These are phyloP conservation scores for Tenodera sinensis DNA, from an alignment of 2,888 invertebrate species.

Conservation along the genomic window DNA sequence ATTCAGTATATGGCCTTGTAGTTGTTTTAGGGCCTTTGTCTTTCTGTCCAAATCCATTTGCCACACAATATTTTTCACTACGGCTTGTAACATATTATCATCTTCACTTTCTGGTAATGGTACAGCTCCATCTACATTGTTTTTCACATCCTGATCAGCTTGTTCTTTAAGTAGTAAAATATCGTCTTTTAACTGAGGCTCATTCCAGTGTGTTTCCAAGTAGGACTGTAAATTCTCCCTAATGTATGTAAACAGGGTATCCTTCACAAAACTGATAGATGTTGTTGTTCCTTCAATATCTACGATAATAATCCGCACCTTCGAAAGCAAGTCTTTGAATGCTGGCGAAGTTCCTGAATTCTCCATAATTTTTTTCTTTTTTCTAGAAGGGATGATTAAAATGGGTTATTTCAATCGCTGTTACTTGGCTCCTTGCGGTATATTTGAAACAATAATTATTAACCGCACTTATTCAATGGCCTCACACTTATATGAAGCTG, in stretches of 20 bases:
- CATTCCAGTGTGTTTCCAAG: slow-evolving; percentile 67
- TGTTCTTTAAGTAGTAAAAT: slow-evolving; percentile 63
- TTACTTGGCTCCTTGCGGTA: no score
- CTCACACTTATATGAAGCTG: no score
- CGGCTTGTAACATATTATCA: slow-evolving; percentile 53
- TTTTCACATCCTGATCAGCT: slow-evolving; percentile 56
- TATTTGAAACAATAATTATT: no score
- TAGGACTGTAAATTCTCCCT: slow-evolving; percentile 67
- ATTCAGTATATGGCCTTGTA: slow-evolving; percentile 90
- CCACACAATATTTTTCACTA: slow-evolving; percentile 70
- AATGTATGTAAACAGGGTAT: slow-evolving; percentile 73
- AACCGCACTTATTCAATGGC: no score
- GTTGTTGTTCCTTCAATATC: slow-evolving; percentile 89
- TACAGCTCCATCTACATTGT: slow-evolving; percentile 55
- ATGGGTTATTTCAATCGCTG: no score
- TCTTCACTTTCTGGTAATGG: slow-evolving; percentile 42
- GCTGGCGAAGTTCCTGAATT: no score
- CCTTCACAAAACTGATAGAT: slow-evolving; percentile 67
- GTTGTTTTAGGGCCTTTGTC: slow-evolving; percentile 70
- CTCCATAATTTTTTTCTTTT: no score
- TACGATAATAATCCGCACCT: slow-evolving; percentile 51
- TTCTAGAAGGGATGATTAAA: no score
- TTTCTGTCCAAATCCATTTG: slow-evolving; percentile 81
- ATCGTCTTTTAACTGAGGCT: slow-evolving; percentile 61
- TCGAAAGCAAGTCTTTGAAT: neutral